These are phyloP conservation scores for Psococerastis gibbosa DNA, from an alignment of 2,888 invertebrate species.

Conservation along the genomic window DNA sequence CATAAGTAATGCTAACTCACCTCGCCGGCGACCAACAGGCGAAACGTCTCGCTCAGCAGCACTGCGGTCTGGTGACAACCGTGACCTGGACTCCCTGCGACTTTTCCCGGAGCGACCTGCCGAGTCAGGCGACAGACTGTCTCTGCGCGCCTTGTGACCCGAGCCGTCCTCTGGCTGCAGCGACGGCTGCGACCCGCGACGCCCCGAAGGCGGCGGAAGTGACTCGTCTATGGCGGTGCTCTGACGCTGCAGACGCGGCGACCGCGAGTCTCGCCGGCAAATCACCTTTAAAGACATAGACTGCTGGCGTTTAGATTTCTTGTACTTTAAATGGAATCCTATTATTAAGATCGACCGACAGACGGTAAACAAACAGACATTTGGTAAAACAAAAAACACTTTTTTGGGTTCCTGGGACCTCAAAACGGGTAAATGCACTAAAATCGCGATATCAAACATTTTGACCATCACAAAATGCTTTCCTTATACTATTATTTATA, in stretches of 20 bases:
- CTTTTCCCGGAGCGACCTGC: conserved; percentile 37
- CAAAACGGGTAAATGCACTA: too few relatives aligned
- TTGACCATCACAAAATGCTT: too few relatives aligned
- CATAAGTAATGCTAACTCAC: too few relatives aligned
- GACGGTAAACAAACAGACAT: too few relatives aligned
- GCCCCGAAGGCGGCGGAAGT: conserved; percentile 40
- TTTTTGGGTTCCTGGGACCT: too few relatives aligned
- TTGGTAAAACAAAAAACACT: too few relatives aligned
- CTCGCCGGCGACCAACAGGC: conserved; percentile 39
- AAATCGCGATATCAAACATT: too few relatives aligned
- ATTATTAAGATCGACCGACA: too few relatives aligned
- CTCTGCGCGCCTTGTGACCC: conserved; percentile 55
- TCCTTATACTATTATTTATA: too few relatives aligned
- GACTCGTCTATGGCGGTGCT: conserved; percentile 80
- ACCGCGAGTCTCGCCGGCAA: conserved; percentile 17
- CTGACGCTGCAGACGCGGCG: conserved; percentile 58
- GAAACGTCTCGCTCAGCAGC: conserved; percentile 58
- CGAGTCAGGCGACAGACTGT: conserved; percentile 79
- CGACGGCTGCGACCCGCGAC: conserved; percentile 61
- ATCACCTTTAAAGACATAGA: too few relatives aligned
- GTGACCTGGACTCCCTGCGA: conserved; percentile 54
- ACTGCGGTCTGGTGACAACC: conserved; percentile 60
- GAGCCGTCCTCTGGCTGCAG: conserved; percentile 36
- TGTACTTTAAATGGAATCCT: too few relatives aligned
- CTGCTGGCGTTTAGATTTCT: too few relatives aligned